These are phyloP conservation scores for Eurois occulta DNA, from an alignment of 2,888 invertebrate species.

Conservation along the genomic window DNA sequence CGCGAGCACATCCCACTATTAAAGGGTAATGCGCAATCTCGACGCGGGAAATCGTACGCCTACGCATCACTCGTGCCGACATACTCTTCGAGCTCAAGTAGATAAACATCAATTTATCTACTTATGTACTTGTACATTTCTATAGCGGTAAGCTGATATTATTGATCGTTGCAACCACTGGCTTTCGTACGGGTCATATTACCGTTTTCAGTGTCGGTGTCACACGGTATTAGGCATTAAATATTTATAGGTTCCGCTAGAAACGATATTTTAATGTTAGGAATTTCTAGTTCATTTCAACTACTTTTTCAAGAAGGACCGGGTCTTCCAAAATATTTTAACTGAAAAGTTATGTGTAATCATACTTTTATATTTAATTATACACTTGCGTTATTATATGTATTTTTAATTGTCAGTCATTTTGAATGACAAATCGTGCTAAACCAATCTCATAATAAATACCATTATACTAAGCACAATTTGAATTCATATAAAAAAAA, in stretches of 20 bases:
- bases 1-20: constrained; percentile 28
- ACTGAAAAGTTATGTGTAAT: not conserved
- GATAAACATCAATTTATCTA: constrained; percentile 59
- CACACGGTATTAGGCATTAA: constrained; percentile 40
- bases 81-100: constrained; percentile 37
- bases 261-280: constrained; percentile 30
- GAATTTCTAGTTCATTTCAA: not conserved
- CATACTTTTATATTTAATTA: not conserved
- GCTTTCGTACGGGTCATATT: constrained; percentile 53
- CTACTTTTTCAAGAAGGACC: not conserved
- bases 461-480: not conserved
- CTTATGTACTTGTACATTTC: constrained; percentile 37
- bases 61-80: constrained; percentile 39
- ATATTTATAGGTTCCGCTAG: constrained; percentile 35
- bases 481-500: not conserved
- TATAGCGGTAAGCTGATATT: constrained; percentile 48
- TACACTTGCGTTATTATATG: not conserved
- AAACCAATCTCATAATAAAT: not conserved
- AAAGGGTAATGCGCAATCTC: constrained; percentile 45
- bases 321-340: not conserved
- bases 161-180: constrained; percentile 52
- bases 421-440: not conserved
- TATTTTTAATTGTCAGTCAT: not conserved
- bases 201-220: constrained; percentile 42
- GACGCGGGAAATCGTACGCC: constrained; percentile 36